Evolutionary conservation across 2,888 invertebrate genomes (phyloP), one percentile per base, ranked within the genome.

Genomic region (Tryphoninae sp.): DNA sequence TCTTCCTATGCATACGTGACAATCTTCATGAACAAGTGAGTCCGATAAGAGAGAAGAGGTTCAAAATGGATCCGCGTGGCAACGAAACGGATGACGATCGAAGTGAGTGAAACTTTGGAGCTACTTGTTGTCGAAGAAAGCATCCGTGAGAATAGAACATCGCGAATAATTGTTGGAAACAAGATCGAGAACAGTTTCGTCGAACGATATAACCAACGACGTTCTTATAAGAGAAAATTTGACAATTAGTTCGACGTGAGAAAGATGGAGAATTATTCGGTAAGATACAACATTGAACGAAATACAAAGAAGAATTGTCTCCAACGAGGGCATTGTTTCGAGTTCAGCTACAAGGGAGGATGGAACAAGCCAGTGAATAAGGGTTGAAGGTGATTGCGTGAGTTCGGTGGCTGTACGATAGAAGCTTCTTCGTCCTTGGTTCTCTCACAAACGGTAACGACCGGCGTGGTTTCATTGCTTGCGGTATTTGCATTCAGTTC

Each of bases 401-500:
- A 49, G 49, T 62, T 33, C n/a, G 53, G n/a, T 26, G 45, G 19
- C 59, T 61, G 19, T 33, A 59, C 45, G 55, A 55, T 19, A 16
- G 7, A 33, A 40, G 51, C 33, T 53, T 51, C 42, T 55, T 74
- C 62, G 51, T 45, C 13, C 45, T 45, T 45, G 11, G 13, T 13
- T 3, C 64, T 77, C 69, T 75, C 65, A 33, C 33, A 33, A 6
- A 6, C 80, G 64, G 80, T 84, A 84, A 86, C 71, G 82, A 86
- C 78, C 71, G 49, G 68, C 77, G 58, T 67, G 71, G 81, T 81
- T 83, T 80, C 74, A 82, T 82, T 83, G 78, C 83, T 83, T 81
- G 69, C 72, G 69, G 74, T 71, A 84, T 86, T 86, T 84, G 80
- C 84, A 80, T 84, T 71, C 59, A 7, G 4, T 76, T 26, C 71